Evolutionary conservation across 2,797 vertebrate species (phyloP).

Genomic region (Chrysolophus pictus): DNA sequence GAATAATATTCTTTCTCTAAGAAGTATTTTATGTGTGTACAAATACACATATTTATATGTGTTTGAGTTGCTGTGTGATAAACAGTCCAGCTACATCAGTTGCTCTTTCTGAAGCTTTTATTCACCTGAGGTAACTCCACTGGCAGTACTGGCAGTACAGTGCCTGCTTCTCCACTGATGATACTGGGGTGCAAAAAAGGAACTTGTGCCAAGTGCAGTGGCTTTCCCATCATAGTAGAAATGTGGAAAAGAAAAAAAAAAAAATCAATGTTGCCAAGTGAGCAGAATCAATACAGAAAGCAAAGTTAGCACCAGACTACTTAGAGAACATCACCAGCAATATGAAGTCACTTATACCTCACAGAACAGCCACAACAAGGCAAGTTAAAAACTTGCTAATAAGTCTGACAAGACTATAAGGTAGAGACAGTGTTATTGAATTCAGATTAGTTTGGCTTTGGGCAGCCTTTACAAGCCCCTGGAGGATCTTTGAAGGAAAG

Average conservation of each 20-base stretch:
- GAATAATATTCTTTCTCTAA: background rate
- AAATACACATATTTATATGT: accelerated
- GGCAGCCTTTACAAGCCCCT: background rate
- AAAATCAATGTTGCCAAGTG: background rate
- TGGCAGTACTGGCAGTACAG: too few relatives aligned
- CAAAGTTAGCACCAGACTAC: background rate
- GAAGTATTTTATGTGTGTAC: background rate
- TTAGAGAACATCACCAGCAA: background rate
- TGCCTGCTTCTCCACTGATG: background rate
- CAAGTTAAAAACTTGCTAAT: constrained; percentile 2
- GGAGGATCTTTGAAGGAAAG: constrained; percentile 6
- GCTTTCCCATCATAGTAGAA: background rate
- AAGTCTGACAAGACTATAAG: background rate
- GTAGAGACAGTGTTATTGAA: background rate
- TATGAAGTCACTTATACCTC: background rate
- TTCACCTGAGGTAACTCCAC: background rate
- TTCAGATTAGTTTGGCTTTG: background rate
- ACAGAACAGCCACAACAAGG: background rate
- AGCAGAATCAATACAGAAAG: background rate
- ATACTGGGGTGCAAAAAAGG: background rate
- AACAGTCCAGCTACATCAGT: accelerated
- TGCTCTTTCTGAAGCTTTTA: background rate
- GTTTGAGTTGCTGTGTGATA: background rate
- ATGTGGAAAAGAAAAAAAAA: background rate
- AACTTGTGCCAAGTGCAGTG: background rate